These are phyloP conservation scores for Chelonus insularis DNA, from an alignment of 1,140 invertebrate genomes.

Conservation along the genomic window DNA sequence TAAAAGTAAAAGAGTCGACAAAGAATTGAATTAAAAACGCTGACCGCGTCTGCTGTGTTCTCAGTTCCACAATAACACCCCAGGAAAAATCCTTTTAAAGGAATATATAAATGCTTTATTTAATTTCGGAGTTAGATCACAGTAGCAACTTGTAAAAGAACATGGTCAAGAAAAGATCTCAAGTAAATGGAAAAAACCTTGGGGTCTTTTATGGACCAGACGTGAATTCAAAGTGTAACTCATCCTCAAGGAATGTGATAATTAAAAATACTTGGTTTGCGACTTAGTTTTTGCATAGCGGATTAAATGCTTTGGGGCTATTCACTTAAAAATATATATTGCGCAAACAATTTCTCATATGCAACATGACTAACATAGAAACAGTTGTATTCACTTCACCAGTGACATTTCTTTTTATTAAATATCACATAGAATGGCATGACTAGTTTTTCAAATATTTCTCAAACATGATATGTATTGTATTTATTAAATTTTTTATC, in stretches of 20 bases:
- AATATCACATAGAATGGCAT: too few relatives aligned
- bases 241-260: constrained; percentile 30
- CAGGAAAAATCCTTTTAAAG: constrained; percentile 7
- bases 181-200: constrained; percentile 24
- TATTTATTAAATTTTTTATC: too few relatives aligned
- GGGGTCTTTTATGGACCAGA: background rate
- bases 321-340: background rate
- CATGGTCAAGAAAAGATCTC: constrained; percentile 14
- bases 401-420: too few relatives aligned
- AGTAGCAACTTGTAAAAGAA: background rate
- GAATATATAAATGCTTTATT: constrained; percentile 43
- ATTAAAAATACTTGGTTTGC: constrained; percentile 38
- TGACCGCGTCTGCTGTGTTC: background rate
- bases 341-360: too few relatives aligned
- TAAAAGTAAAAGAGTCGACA: background rate
- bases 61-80: background rate
- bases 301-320: constrained; percentile 31
- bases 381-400: too few relatives aligned
- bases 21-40: constrained; percentile 20
- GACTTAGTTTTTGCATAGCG: constrained; percentile 33
- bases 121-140: constrained; percentile 35
- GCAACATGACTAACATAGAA: too few relatives aligned
- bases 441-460: constrained; percentile 20
- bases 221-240: constrained; percentile 17
- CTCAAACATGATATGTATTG: too few relatives aligned